phyloP scores from a whole-genome alignment of 2,797 vertebrate genomes.

The Caiman crocodilus region DNA sequence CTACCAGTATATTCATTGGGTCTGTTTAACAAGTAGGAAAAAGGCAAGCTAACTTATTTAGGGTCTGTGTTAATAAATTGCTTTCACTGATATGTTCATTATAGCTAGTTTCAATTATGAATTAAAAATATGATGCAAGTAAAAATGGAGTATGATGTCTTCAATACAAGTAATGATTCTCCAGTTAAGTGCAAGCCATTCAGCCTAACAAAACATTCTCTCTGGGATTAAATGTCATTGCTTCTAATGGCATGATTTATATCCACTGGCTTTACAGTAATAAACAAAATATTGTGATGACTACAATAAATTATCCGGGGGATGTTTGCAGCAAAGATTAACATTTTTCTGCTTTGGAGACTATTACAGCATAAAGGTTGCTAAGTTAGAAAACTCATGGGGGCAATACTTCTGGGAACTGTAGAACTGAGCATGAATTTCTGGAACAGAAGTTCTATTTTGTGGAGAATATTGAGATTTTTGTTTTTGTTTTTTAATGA shows the following conservation, averaged over 20 bases:
- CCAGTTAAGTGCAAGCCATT: constrained; percentile 4
- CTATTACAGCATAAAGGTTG: neutral
- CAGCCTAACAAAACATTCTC: constrained; percentile 62
- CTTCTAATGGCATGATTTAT: constrained; percentile 72
- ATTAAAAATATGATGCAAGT: neutral
- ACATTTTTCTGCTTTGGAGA: constrained; percentile 22
- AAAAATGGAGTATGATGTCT: neutral
- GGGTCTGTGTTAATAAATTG: neutral
- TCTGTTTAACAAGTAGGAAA: neutral
- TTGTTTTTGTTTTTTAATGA: neutral
- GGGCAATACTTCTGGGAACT: neutral
- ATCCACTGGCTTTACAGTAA: constrained; percentile 57
- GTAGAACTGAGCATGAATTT: no score
- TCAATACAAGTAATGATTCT: constrained; percentile 32
- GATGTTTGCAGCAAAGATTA: constrained; percentile 23
- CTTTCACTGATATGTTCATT: neutral
- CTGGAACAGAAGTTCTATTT: neutral
- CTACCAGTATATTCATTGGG: neutral
- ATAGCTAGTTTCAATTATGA: neutral
- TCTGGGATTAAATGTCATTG: constrained; percentile 63
- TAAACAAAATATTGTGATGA: constrained; percentile 70
- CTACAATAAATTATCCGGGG: constrained; percentile 46
- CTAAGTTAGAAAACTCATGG: neutral
- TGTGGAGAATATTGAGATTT: neutral
- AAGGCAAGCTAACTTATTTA: neutral